Evolutionary conservation across 2,113 vertebrate genomes (phyloP).

Genomic region (Vulpes ferrilata): DNA sequence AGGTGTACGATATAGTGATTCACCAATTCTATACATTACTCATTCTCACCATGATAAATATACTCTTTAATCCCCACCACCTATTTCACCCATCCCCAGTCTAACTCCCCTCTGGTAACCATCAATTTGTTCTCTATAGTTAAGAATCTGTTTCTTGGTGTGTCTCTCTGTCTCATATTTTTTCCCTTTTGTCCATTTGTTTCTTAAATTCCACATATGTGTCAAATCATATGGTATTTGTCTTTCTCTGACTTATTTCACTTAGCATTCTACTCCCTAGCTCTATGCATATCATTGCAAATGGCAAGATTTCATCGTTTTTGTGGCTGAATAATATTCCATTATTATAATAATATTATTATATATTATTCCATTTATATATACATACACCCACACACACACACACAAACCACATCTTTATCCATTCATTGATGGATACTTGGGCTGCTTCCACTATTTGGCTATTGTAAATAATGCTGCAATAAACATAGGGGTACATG

Average conservation of each 20-base stretch:
- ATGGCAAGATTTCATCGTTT: neutral
- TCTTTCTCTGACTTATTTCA: neutral
- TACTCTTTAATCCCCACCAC: neutral
- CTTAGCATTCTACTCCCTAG: neutral
- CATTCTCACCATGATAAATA: neutral
- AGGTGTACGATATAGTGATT: neutral
- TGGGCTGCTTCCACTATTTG: neutral
- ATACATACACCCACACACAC: neutral
- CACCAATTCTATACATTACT: neutral
- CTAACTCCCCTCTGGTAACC: neutral
- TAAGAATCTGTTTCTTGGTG: neutral
- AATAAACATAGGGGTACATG: neutral
- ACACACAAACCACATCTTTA: neutral
- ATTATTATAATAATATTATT: neutral
- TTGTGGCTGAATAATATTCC: neutral
- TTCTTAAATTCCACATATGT: neutral
- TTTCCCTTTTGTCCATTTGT: neutral
- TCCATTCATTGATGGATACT: neutral
- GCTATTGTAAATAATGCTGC: neutral
- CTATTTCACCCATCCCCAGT: neutral
- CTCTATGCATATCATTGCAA: neutral
- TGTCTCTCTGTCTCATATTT: neutral
- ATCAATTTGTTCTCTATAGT: neutral
- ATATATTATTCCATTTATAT: neutral
- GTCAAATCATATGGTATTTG: neutral